phyloP scores from a whole-genome alignment of 2,888 invertebrate genomes.

The Campaea margaritaria region DNA sequence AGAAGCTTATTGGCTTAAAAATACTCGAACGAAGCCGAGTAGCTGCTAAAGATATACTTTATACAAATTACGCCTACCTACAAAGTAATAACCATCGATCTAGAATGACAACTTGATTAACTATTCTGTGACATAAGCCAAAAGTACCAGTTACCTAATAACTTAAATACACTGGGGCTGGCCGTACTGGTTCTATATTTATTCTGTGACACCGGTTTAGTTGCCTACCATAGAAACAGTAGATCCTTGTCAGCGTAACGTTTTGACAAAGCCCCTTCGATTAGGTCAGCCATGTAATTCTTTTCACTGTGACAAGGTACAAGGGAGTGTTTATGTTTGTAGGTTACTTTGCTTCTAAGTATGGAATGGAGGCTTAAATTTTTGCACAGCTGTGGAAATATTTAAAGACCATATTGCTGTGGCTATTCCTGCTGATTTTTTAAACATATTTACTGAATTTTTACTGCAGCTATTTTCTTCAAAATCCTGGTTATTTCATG shows the following conservation, averaged over 20 bases:
- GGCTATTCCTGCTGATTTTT: neutral
- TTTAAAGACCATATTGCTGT: neutral
- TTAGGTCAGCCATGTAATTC: neutral
- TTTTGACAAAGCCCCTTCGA: neutral
- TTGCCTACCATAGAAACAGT: neutral
- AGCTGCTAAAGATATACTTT: no score
- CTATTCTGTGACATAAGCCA: constrained; percentile 51
- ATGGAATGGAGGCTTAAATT: neutral
- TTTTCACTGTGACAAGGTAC: constrained; percentile 1
- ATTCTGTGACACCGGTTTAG: no score
- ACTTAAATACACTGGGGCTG: constrained; percentile 43
- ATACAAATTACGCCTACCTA: neutral
- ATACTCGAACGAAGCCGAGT: no score
- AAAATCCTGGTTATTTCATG: no score
- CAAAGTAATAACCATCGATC: constrained; percentile 16
- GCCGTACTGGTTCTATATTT: constrained; percentile 30
- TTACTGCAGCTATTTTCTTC: no score
- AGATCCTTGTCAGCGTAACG: neutral
- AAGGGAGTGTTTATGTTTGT: neutral
- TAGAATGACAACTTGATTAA: constrained; percentile 49
- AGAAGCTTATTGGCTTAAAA: no score
- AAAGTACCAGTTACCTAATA: constrained; percentile 45
- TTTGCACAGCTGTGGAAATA: constrained; percentile 11
- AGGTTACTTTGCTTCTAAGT: constrained; percentile 3
- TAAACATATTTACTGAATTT: no score